Conservation (phyloP, 1,140 invertebrate species). For the Drosophila trapezifrons region DNA sequence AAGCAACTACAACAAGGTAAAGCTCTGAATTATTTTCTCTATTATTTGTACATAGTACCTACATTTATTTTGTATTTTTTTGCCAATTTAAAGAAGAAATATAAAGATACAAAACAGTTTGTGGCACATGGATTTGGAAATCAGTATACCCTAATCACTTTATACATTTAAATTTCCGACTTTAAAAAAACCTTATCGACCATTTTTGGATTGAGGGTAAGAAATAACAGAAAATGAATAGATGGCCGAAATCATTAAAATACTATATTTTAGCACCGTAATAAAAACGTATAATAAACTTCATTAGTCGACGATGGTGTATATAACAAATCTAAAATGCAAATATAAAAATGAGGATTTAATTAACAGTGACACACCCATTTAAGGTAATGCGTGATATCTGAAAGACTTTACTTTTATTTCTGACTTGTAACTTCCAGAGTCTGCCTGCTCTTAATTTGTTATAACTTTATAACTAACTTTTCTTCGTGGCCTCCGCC, state of each 20-base stretch:
- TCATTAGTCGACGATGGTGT: conserved; percentile 66
- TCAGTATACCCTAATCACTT: conserved; percentile 9
- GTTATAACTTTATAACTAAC: conserved; percentile 18
- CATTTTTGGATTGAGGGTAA: conserved; percentile 62
- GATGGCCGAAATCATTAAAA: conserved; percentile 69
- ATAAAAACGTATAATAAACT: conserved; percentile 81
- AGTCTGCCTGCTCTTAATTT: conserved; percentile 2
- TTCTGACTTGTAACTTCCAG: not conserved
- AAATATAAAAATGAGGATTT: conserved; percentile 36
- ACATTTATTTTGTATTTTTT: not conserved
- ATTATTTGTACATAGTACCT: no score
- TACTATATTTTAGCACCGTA: conserved; percentile 74
- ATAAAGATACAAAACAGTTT: no score
- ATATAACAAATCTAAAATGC: conserved; percentile 36
- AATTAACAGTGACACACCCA: conserved; percentile 58
- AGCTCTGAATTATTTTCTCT: no score
- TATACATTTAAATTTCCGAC: conserved; percentile 38
- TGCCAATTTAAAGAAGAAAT: no score
- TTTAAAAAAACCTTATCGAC: conserved; percentile 59
- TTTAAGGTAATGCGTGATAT: conserved; percentile 30
- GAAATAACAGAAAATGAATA: conserved; percentile 27
- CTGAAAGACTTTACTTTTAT: conserved; percentile 3
- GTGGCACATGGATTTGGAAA: not conserved
- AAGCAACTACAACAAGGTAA: not conserved
- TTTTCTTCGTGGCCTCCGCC: conserved; percentile 4